phyloP scores from a whole-genome alignment of 2,888 invertebrate genomes.

The Ichneumoninae sp. region DNA sequence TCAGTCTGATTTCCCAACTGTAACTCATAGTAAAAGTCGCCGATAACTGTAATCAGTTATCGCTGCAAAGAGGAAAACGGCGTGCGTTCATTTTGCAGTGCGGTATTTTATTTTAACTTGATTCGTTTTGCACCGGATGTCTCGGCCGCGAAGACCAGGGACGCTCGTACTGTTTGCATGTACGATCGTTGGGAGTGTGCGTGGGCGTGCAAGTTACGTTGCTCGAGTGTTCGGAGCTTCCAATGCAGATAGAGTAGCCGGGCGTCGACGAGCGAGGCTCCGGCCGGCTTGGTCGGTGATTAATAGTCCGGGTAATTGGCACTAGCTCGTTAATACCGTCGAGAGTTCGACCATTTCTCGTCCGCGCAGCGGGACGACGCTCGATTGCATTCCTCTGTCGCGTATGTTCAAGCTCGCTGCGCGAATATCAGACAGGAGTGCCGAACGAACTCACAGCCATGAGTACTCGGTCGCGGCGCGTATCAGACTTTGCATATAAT shows the following conservation, averaged over 20 bases:
- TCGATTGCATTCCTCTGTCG: constrained; percentile 60
- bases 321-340: constrained; percentile 63
- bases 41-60: background rate
- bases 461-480: background rate
- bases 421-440: constrained; percentile 46
- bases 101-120: background rate
- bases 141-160: background rate
- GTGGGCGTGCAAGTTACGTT: constrained; percentile 9
- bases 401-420: constrained; percentile 18
- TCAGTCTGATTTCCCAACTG: background rate
- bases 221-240: constrained; percentile 26
- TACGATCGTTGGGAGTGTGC: background rate
- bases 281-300: constrained; percentile 51
- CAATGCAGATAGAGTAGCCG: constrained; percentile 41
- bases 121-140: constrained; percentile 24
- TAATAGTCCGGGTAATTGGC: constrained; percentile 62
- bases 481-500: constrained; percentile 5
- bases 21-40: background rate
- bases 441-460: constrained; percentile 24
- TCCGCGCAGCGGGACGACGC: constrained; percentile 43
- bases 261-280: constrained; percentile 18
- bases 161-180: constrained; percentile 1
- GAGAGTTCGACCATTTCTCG: constrained; percentile 48
- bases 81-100: background rate
- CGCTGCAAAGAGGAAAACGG: background rate